Conservation (phyloP, 2,888 invertebrate species). For the Luperina nickerlii region DNA sequence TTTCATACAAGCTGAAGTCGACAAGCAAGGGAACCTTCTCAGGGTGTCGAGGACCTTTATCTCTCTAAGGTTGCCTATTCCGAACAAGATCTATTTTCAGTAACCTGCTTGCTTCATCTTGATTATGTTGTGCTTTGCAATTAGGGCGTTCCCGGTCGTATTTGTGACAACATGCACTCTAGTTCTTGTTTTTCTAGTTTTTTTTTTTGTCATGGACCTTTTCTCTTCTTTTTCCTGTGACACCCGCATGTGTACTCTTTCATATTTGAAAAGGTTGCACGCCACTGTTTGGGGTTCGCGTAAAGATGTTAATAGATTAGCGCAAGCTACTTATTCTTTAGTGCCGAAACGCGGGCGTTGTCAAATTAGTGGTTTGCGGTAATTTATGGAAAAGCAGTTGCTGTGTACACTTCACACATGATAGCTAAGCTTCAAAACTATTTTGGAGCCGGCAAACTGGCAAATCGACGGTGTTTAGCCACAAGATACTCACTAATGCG, state of each 20-base stretch:
- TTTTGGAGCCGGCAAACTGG: background rate
- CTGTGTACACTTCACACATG: background rate
- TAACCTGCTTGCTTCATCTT: background rate
- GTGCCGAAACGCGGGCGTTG: constrained; percentile 33
- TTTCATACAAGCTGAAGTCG: background rate
- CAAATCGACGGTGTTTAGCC: background rate
- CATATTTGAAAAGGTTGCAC: constrained; percentile 57
- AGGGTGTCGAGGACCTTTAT: too few species aligned
- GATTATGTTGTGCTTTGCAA: background rate
- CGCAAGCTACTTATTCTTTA: constrained; percentile 41
- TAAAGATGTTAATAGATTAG: constrained; percentile 39
- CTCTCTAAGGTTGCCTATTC: background rate
- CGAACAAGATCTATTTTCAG: background rate
- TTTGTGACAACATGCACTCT: background rate
- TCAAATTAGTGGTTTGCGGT: constrained; percentile 18
- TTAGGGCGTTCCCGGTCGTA: background rate
- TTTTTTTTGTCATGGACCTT: constrained; percentile 3
- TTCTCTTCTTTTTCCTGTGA: background rate
- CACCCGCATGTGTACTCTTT: constrained; percentile 30
- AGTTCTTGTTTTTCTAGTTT: background rate
- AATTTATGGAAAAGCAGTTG: constrained; percentile 20
- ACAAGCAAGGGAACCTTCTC: background rate
- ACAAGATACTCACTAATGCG: background rate
- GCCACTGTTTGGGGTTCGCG: constrained; percentile 43
- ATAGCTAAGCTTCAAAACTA: background rate